These are phyloP conservation scores for Stomatorhinus walkeri DNA, from an alignment of 2,797 vertebrate species.

Conservation along the genomic window DNA sequence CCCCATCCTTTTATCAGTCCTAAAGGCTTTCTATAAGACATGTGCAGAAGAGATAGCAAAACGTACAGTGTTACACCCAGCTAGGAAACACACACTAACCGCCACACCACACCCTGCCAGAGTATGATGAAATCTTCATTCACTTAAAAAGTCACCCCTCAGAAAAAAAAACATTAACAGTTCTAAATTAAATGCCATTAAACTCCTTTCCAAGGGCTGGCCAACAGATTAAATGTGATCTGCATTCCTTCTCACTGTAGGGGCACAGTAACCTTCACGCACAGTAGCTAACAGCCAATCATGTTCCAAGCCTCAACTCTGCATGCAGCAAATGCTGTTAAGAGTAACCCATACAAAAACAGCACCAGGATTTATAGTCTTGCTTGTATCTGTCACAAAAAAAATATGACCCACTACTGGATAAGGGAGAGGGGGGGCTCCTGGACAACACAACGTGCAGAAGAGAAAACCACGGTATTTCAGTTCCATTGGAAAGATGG, in stretches of 20 bases:
- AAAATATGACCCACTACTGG: not conserved
- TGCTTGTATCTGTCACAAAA: not conserved
- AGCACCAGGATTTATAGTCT: not conserved
- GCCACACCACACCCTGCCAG: not conserved
- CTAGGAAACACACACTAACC: conserved; percentile 1
- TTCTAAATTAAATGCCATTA: not conserved
- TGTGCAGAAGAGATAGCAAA: conserved; percentile 43
- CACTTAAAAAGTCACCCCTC: not conserved
- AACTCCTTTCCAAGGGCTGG: not conserved
- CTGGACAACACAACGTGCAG: not conserved
- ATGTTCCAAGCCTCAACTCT: not conserved
- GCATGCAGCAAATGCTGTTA: no score
- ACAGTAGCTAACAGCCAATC: not conserved
- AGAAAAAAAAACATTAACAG: not conserved
- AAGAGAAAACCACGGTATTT: not conserved
- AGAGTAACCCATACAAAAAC: not conserved
- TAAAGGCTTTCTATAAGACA: conserved; percentile 18
- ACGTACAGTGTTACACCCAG: conserved; percentile 42
- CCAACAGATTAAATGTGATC: not conserved
- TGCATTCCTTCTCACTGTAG: not conserved
- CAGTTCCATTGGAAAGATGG: not conserved
- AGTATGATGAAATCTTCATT: not conserved
- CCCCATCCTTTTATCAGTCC: conserved; percentile 13
- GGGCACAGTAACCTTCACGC: not conserved
- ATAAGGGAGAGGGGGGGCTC: not conserved